phyloP scores from a whole-genome alignment of 2,888 invertebrate species.

The Ferdinandea cuprea region DNA sequence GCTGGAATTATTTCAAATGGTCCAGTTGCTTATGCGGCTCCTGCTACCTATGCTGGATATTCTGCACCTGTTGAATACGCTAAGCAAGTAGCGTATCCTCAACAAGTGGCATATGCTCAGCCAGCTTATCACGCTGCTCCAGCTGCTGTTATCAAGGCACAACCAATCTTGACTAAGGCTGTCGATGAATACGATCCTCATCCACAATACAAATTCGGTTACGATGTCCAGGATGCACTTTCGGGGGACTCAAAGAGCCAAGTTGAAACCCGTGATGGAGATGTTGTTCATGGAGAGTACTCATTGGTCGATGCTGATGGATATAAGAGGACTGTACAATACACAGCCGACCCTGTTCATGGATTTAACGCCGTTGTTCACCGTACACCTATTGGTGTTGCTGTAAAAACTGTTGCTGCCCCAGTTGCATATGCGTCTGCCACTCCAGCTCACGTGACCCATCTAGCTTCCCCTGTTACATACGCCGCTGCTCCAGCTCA shows the following conservation, averaged over 20 bases:
- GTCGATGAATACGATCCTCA: slow-evolving; percentile 73
- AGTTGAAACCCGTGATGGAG: slow-evolving; percentile 84
- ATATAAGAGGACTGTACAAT: slow-evolving; percentile 84
- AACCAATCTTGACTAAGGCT: slow-evolving; percentile 19
- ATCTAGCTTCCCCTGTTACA: slow-evolving; percentile 61
- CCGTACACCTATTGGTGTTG: slow-evolving; percentile 37
- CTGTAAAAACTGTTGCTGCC: slow-evolving; percentile 34
- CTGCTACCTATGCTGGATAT: background rate
- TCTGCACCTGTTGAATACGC: slow-evolving; percentile 5
- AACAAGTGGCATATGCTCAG: slow-evolving; percentile 74
- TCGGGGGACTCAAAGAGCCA: slow-evolving; percentile 84
- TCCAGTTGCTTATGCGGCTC: slow-evolving; percentile 68
- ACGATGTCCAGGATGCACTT: slow-evolving; percentile 82
- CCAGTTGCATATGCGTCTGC: slow-evolving; percentile 72
- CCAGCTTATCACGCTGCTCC: slow-evolving; percentile 69
- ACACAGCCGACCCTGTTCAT: slow-evolving; percentile 78
- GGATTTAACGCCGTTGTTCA: slow-evolving; percentile 60
- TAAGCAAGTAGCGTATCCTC: slow-evolving; percentile 30
- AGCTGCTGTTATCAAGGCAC: slow-evolving; percentile 19
- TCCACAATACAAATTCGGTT: slow-evolving; percentile 81
- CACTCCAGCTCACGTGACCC: slow-evolving; percentile 64
- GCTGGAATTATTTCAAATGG: slow-evolving; percentile 79
- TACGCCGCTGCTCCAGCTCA: slow-evolving; percentile 22
- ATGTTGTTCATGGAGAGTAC: slow-evolving; percentile 84
- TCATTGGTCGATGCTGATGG: slow-evolving; percentile 84